Conservation (phyloP, 2,113 vertebrate genomes). For the Marmota flaviventris region DNA sequence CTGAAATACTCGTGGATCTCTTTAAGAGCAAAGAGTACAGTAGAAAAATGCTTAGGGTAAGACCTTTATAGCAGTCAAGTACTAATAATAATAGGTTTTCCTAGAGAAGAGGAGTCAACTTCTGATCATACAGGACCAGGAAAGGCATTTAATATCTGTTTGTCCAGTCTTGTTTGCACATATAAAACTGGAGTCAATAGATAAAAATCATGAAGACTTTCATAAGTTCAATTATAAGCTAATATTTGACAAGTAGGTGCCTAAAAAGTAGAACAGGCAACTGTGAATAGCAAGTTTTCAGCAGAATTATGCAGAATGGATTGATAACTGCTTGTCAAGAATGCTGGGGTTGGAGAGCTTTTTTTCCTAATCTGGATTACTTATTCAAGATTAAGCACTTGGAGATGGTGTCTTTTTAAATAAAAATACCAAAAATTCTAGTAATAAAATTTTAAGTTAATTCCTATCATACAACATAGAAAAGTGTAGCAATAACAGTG, state of each 20-base stretch:
- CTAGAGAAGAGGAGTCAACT: not conserved
- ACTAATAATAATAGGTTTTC: not conserved
- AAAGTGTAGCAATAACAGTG: not conserved
- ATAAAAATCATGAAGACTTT: not conserved
- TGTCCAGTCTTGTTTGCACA: not conserved
- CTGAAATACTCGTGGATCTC: not conserved
- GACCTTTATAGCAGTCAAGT: not conserved
- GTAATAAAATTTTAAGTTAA: not conserved
- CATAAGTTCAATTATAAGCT: not conserved
- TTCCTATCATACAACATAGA: not conserved
- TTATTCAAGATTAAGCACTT: not conserved
- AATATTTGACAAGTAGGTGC: not conserved
- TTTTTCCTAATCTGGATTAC: conserved; percentile 13
- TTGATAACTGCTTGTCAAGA: not conserved
- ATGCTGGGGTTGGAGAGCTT: not conserved
- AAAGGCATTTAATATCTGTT: not conserved
- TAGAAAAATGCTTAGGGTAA: not conserved
- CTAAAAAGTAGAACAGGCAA: not conserved
- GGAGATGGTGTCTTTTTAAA: not conserved
- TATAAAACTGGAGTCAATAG: not conserved
- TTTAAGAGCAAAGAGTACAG: not conserved
- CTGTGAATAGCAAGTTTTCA: not conserved
- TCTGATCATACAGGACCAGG: not conserved
- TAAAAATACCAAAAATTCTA: not conserved
- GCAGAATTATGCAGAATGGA: not conserved